phyloP scores from a whole-genome alignment of 2,888 invertebrate species.

The Cybosia mesomella region DNA sequence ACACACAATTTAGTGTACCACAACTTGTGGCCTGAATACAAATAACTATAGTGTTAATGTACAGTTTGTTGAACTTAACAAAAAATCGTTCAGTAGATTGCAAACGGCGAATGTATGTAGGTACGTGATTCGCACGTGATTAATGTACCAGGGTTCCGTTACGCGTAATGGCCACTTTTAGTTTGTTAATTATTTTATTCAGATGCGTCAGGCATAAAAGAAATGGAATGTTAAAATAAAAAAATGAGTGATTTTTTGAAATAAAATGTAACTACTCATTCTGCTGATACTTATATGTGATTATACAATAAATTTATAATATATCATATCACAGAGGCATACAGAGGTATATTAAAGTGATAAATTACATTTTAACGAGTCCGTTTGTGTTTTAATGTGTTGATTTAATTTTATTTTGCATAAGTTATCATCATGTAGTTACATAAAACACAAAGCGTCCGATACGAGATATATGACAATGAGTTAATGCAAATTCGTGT shows the following conservation, averaged over 20 bases:
- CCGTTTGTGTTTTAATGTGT: neutral
- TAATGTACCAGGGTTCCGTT: conserved; percentile 29
- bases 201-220: neutral
- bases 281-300: neutral
- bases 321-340: neutral
- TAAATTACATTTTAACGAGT: neutral
- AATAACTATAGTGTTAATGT: conserved; percentile 21
- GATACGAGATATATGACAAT: neutral
- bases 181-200: neutral
- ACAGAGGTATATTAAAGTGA: too few relatives aligned
- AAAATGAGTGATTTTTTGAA: neutral
- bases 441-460: neutral
- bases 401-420: neutral
- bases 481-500: neutral
- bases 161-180: conserved; percentile 10
- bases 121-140: conserved; percentile 29
- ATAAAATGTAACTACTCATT: neutral
- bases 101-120: conserved; percentile 4
- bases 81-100: conserved; percentile 31
- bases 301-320: too few relatives aligned
- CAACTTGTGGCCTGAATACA: conserved; percentile 28
- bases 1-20: conserved; percentile 8
- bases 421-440: neutral
- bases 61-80: conserved; percentile 43
- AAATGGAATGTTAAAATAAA: neutral